Percentiles rank a stretch among this genome's conserved stretches.
These are phyloP conservation scores for Pseudorasbora parva DNA, from an alignment of 2,113 vertebrate species.

Conservation along the genomic window DNA sequence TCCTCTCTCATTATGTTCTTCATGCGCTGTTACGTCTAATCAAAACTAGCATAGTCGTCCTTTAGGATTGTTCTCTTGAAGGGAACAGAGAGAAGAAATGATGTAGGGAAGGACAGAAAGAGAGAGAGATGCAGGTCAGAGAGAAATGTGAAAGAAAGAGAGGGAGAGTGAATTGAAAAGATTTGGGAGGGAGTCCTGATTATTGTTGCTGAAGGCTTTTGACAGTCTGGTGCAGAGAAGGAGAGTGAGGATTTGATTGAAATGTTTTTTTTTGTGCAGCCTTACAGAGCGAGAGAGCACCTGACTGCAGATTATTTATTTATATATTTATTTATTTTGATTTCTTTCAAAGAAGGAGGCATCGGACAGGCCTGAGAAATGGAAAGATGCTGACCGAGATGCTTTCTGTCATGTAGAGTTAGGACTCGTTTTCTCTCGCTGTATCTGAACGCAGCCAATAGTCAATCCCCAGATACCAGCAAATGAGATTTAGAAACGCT, in stretches of 20 bases:
- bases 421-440: background rate
- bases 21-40: constrained; percentile 53
- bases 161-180: background rate
- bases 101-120: background rate
- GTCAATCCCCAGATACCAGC: constrained; percentile 10
- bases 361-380: background rate
- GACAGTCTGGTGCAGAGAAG: background rate
- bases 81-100: background rate
- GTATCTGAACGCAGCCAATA: constrained; percentile 5
- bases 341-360: background rate
- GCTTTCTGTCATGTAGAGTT: background rate
- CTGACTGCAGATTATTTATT: constrained; percentile 21
- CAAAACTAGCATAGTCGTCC: constrained; percentile 50
- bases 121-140: background rate
- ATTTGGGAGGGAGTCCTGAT: constrained; percentile 19
- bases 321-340: constrained; percentile 8
- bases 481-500: background rate
- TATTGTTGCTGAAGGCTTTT: constrained; percentile 9
- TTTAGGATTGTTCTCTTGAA: constrained; percentile 36
- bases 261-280: constrained; percentile 1
- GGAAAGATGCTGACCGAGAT: background rate
- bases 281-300: background rate
- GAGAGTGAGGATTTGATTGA: constrained; percentile 1
- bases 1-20: constrained; percentile 53
- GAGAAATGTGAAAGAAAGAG: background rate